Evolutionary conservation across 2,797 vertebrate species (phyloP).

Genomic region (Megaceryle alcyon): DNA sequence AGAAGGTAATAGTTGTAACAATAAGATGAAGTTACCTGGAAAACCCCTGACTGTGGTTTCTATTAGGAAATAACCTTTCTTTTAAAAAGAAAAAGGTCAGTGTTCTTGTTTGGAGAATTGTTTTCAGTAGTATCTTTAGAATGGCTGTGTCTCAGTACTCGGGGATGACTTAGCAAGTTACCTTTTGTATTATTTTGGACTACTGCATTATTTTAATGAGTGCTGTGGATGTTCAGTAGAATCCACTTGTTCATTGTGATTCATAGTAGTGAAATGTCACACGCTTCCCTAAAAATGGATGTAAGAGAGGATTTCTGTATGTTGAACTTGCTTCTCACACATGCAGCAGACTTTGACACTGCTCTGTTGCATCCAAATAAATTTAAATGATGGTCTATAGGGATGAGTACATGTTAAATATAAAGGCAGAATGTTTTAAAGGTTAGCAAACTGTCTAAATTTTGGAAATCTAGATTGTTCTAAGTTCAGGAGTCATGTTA

Average conservation of each 20-base stretch:
- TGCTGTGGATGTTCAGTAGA: not conserved
- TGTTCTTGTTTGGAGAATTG: slow-evolving; percentile 63
- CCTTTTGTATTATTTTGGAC: not conserved
- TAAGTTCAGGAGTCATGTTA: not conserved
- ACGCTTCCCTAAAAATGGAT: not conserved
- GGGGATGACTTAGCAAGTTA: not conserved
- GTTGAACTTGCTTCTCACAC: not conserved
- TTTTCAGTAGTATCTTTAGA: slow-evolving; percentile 46
- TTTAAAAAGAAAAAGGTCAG: slow-evolving; percentile 60
- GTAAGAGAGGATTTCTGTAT: not conserved
- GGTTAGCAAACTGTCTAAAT: not conserved
- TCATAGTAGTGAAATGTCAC: not conserved
- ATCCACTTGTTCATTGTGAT: not conserved
- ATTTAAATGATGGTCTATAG: not conserved
- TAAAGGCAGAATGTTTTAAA: not conserved
- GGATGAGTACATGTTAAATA: not conserved
- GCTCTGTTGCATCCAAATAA: not conserved
- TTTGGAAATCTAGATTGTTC: not conserved
- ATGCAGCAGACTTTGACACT: not conserved
- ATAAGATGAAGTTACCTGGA: slow-evolving; percentile 56
- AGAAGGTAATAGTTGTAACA: slow-evolving; percentile 38
- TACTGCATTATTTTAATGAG: not conserved
- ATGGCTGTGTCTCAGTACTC: not conserved
- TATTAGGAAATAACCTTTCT: slow-evolving; percentile 70
- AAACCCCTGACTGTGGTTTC: slow-evolving; percentile 63